Base-by-base conservation (phyloP, 2,888 invertebrate genomes). In the Cataglyphis cursor region DNA sequence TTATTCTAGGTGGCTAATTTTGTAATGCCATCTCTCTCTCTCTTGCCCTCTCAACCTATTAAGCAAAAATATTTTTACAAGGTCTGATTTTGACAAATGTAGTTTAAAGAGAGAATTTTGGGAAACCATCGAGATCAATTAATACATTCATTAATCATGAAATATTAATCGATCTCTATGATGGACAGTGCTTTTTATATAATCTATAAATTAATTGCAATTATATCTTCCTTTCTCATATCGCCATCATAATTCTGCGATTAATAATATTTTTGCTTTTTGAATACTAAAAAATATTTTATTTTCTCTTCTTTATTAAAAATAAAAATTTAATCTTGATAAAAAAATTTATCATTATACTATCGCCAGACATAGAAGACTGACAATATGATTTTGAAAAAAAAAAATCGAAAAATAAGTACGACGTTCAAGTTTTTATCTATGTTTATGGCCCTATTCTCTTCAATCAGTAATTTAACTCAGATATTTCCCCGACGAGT, bases 121-220 rank as follows among this genome's bases (percentile, higher is more conserved):
- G 18, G 24, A 31, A 31, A 78, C 2, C 31, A 59, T 41, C 21
- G 44, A 70, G 18, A 48, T 4, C 1, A 12, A 44, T 44, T 61
- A 31, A 35, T 51, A 28, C 54, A 41, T 48, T 59, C 21, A 59
- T 80, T 41, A 70, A 78, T 78, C 18, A 59, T 80, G 70, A 44
- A 78, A 59, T 15, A 5, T 21, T 18, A 12, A 78, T 70, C 31
- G 44, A 78, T 80, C 31, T 80, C 31, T 44, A 24, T 70, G 12
- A 80, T 59, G 15, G 68, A 10, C 8, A 66, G 24, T 54, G 8
- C 18, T 70, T 21, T 68, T 10, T 41, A 12, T 18, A 4, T 15
- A 54, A 6, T 57, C 6, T 51, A 59, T 31, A 72, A 24, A 72
- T 44, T 59, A 44, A 12, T 24, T 44, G 51, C 21, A 73, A n/a